These are phyloP conservation scores for Poeciliopsis paucimaculata DNA, from an alignment of 2,797 vertebrate species.

Conservation along the genomic window DNA sequence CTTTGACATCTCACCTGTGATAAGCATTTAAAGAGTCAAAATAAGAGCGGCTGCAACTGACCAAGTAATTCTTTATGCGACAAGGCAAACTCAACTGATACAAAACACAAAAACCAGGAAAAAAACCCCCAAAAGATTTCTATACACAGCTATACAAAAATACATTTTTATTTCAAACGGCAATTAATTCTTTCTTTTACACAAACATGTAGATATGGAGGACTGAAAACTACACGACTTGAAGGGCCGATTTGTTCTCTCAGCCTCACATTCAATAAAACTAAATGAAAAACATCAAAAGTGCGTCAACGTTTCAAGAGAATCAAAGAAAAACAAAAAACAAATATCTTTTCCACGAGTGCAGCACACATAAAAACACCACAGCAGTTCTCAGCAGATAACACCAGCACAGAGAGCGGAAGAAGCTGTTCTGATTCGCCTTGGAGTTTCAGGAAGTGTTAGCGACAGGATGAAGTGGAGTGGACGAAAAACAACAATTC, in stretches of 20 bases:
- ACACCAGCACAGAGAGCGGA: not conserved
- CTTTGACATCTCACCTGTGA: not conserved
- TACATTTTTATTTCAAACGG: conserved; percentile 66
- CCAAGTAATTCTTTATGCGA: not conserved
- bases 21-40: not conserved
- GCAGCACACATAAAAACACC: conserved; percentile 14
- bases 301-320: conserved; percentile 16
- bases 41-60: not conserved
- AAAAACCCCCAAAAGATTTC: conserved; percentile 35
- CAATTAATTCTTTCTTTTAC: conserved; percentile 39
- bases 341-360: conserved; percentile 17
- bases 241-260: conserved; percentile 1
- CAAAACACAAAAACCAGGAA: conserved; percentile 44
- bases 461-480: conserved; percentile 9
- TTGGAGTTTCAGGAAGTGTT: conserved; percentile 8
- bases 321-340: conserved; percentile 24
- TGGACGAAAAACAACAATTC: not conserved
- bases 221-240: not conserved
- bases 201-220: conserved; percentile 27
- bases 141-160: conserved; percentile 71
- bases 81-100: conserved; percentile 16
- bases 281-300: conserved; percentile 19
- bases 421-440: conserved; percentile 1
- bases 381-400: conserved; percentile 19
- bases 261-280: conserved; percentile 33